Percentiles rank a stretch among this genome's conserved stretches.
phyloP scores from a whole-genome alignment of 2,888 invertebrate species.

The Athripsodes cinereus region DNA sequence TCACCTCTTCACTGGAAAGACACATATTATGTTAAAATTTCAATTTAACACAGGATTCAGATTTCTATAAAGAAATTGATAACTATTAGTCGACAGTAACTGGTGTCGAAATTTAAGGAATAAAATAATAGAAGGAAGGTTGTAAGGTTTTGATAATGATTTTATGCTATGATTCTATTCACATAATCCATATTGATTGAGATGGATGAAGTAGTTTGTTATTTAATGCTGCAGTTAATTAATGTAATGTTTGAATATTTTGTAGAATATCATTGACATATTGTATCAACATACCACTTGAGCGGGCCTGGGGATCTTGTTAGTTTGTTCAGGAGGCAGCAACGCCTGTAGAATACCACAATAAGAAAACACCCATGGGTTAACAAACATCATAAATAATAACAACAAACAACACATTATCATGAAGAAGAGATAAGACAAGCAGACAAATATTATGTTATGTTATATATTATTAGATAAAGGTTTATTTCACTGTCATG shows the following conservation, averaged over 20 bases:
- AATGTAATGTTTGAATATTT: too few relatives aligned
- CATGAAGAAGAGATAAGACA: background rate
- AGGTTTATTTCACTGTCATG: background rate
- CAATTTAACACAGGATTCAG: too few relatives aligned
- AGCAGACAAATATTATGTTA: background rate
- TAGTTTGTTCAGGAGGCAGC: slow-evolving; percentile 27
- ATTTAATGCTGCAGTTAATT: background rate
- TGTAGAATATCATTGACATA: background rate
- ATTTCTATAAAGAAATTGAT: too few relatives aligned
- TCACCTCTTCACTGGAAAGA: too few relatives aligned
- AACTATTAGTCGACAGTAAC: too few relatives aligned
- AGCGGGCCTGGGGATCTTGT: slow-evolving; percentile 26
- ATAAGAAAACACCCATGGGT: slow-evolving; percentile 20
- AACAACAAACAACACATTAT: too few relatives aligned
- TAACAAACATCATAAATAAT: slow-evolving; percentile 22
- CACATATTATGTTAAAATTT: too few relatives aligned
- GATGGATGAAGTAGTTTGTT: background rate
- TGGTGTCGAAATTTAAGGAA: too few relatives aligned
- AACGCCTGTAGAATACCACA: slow-evolving; percentile 27
- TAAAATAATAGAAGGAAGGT: too few relatives aligned
- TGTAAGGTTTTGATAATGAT: too few relatives aligned
- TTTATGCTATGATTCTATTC: too few relatives aligned
- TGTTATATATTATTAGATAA: background rate
- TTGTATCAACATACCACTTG: slow-evolving; percentile 26
- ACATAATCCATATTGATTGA: background rate